Conservation (phyloP, 2,113 vertebrate genomes). For the Ivindomyrus marchei region DNA sequence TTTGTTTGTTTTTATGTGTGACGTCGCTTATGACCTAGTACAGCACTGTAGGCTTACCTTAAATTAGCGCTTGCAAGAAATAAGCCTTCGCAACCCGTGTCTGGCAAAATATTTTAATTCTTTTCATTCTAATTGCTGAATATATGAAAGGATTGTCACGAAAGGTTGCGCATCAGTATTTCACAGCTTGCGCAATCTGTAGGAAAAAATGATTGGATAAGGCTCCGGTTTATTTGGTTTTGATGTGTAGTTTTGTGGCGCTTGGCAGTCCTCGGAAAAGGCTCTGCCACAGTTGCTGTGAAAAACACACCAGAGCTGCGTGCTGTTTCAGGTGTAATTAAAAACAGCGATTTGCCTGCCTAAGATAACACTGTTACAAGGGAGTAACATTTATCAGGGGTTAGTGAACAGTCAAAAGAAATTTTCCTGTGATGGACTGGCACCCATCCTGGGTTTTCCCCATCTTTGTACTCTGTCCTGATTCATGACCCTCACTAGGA, state of each 20-base stretch:
- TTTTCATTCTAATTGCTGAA: constrained; percentile 43
- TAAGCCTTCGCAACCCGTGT: constrained; percentile 47
- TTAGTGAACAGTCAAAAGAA: neutral
- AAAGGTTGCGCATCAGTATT: constrained; percentile 30
- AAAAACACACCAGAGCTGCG: neutral
- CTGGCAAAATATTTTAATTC: constrained; percentile 30
- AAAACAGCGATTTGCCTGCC: neutral
- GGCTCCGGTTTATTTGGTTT: neutral
- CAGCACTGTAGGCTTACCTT: constrained; percentile 29
- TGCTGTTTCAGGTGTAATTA: neutral
- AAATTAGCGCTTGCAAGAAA: constrained; percentile 35
- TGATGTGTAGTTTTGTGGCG: neutral
- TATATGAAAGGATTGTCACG: constrained; percentile 24
- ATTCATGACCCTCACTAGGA: neutral
- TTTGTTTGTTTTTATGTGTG: constrained; percentile 34
- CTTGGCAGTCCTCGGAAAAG: neutral
- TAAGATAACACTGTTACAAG: neutral
- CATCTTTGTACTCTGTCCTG: neutral
- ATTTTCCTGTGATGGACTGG: neutral
- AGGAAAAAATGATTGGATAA: neutral
- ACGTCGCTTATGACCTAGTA: constrained; percentile 32
- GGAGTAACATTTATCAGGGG: neutral
- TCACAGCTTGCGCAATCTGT: constrained; percentile 25
- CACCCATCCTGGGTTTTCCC: neutral
- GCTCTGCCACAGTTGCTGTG: neutral